These are phyloP conservation scores for Ptyas mucosa DNA, from an alignment of 2,113 vertebrate species.

Conservation along the genomic window DNA sequence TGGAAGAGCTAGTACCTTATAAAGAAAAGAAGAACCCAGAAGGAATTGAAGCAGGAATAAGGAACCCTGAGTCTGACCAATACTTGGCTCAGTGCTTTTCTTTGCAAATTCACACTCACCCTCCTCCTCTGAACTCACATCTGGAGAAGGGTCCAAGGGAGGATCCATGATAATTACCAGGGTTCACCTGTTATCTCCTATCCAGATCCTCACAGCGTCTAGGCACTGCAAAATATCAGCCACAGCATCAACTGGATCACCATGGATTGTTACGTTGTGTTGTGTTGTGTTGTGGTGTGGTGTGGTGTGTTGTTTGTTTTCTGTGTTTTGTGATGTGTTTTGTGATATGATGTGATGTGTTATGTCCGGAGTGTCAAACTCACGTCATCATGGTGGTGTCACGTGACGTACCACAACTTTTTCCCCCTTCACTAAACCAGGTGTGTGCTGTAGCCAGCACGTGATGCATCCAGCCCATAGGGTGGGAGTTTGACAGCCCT, in stretches of 20 bases:
- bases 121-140: not conserved
- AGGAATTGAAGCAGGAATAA: not conserved
- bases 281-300: not conserved
- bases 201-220: not conserved
- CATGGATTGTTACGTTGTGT: not conserved
- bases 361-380: too few relatives aligned
- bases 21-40: not conserved
- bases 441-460: too few relatives aligned
- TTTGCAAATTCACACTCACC: not conserved
- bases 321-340: too few relatives aligned
- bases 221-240: not conserved
- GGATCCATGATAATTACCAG: not conserved
- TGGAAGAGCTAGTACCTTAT: not conserved
- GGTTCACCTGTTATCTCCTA: not conserved
- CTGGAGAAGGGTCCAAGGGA: not conserved
- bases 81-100: not conserved
- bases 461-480: too few relatives aligned
- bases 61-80: not conserved
- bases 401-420: too few relatives aligned
- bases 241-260: not conserved
- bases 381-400: too few relatives aligned
- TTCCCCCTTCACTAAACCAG: too few relatives aligned
- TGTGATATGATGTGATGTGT: too few relatives aligned
- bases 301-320: not conserved
- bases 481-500: too few relatives aligned